A percentile compares a stretch with the other conserved stretches of the same genome.
Evolutionary conservation across 2,888 invertebrate species (phyloP).

Genomic region (Rhorus exstirpatorius): DNA sequence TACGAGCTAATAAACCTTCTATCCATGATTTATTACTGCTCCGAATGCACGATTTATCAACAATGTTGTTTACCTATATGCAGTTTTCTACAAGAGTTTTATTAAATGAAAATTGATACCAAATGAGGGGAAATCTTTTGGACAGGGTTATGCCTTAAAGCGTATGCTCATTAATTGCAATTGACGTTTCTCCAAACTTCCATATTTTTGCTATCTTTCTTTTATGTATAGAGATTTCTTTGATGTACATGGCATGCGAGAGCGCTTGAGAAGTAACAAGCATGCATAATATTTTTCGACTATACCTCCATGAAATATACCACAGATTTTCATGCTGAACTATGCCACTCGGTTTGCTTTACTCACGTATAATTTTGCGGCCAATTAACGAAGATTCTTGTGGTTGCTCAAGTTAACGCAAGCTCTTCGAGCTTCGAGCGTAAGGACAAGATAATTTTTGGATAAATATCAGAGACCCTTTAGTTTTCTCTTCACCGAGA

Average conservation of each 20-base stretch:
- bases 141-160: background rate
- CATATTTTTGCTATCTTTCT: background rate
- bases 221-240: background rate
- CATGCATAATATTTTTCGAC: background rate
- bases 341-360: slow-evolving; percentile 26
- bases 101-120: background rate
- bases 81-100: background rate
- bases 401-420: slow-evolving; percentile 69
- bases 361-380: slow-evolving; percentile 55
- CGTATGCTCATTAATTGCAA: no score
- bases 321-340: background rate
- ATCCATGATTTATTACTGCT: background rate
- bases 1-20: slow-evolving; percentile 1
- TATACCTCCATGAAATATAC: background rate
- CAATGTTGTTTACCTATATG: background rate
- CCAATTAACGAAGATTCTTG: slow-evolving; percentile 68
- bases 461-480: slow-evolving; percentile 12
- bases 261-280: slow-evolving; percentile 1
- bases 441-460: slow-evolving; percentile 31
- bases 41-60: background rate
- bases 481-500: background rate
- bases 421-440: slow-evolving; percentile 33
- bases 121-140: background rate
- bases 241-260: background rate
- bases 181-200: no score